Base-by-base conservation (phyloP, 2,888 invertebrate species). In the Chaetogeoica ovagalla region DNA sequence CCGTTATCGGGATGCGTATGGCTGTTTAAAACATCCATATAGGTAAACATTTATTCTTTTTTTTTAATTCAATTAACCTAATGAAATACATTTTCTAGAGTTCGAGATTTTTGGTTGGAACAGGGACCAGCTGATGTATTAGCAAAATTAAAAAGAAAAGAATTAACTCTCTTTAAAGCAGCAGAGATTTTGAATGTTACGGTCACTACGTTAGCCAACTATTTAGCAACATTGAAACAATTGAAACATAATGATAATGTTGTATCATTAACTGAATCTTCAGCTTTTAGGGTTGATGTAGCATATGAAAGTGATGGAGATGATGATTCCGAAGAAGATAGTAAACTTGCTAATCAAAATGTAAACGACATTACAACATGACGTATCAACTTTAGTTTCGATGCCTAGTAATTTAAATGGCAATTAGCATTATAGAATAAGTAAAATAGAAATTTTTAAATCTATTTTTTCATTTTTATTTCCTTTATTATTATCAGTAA, bases 1-100 rank as follows among this genome's bases (percentile, higher is more conserved):
- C 3, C 88, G 95, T 84, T 96, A 96, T 86, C 88, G 95, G 8
- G 95, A 96, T 87, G 94, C 94, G 21, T 94, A 94, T 85, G 94
- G 94, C 30, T 94, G 94, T 86, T 90, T 94, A 82, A 94, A 94
- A 87, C 91, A 94, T 86, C 94, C 94, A 0, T 94, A 94, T 86
- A 91, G 94, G 94, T 84, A 81, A 60, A 43, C 21, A 65, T 4
- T 62, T 30, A 39, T 19, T 37, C 52, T 59, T 60, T 9, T 43
- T 70, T 62, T 70, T 62, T 68, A 37, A 37, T 57, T 68, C 8
- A 59, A 37, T 6, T n/a, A 8, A 60, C 21, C 52, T 6, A 37
- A 39, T 81, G 8, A 1, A 60, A 68, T 60, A 19, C 62, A 60
- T 52, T 6, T n/a, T 85, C 48, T 85, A 90, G 90, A 86, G 89